Conservation (phyloP, 2,797 vertebrate species). For the Strix occidentalis region DNA sequence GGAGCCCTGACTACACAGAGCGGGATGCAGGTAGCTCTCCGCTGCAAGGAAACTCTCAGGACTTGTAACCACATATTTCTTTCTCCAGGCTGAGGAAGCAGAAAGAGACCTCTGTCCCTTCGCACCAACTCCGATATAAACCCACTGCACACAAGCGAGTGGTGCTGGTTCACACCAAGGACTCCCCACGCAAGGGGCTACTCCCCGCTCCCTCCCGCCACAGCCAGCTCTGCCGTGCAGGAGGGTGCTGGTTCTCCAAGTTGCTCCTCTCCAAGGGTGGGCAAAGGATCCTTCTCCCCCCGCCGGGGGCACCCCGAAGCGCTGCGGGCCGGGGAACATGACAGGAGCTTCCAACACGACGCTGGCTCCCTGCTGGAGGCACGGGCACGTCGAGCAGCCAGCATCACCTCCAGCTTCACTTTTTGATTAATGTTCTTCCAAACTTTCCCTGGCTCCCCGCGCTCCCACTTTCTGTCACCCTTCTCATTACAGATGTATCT, state of each 20-base stretch:
- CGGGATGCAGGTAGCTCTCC: rapidly evolving
- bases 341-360: background rate
- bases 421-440: conserved; percentile 80
- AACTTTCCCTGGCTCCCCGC: conserved; percentile 70
- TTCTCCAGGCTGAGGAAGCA: background rate
- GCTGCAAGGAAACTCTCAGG: background rate
- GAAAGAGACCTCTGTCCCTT: background rate
- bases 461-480: conserved; percentile 71
- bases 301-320: rapidly evolving
- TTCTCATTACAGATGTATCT: conserved; percentile 81
- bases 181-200: rapidly evolving
- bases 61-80: background rate
- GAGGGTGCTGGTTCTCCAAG: background rate
- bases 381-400: background rate
- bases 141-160: rapidly evolving
- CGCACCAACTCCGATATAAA: background rate
- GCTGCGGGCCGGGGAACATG: background rate
- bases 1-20: background rate
- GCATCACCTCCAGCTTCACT: conserved; percentile 72
- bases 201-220: no score
- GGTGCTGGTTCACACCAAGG: background rate
- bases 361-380: background rate
- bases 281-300: background rate
- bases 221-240: rapidly evolving
- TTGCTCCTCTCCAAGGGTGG: background rate